phyloP scores from a whole-genome alignment of 1,140 invertebrate genomes.

The Eupristina koningsbergeri region DNA sequence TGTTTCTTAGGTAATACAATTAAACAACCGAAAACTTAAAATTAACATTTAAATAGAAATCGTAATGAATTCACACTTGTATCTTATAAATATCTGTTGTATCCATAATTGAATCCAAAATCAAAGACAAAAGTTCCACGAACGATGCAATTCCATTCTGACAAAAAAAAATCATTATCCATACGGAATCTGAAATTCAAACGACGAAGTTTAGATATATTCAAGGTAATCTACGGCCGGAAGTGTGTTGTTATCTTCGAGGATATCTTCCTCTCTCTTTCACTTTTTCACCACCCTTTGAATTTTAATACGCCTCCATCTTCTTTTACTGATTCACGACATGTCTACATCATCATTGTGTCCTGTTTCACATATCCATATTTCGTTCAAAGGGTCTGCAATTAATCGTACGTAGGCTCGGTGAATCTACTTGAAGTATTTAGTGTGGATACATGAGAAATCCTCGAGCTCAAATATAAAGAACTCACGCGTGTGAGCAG shows the following conservation, averaged over 20 bases:
- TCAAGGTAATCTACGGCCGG: background rate
- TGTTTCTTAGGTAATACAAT: slow-evolving; percentile 5
- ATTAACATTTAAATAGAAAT: slow-evolving; percentile 36
- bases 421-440: background rate
- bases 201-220: background rate
- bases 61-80: slow-evolving; percentile 28
- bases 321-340: slow-evolving; percentile 1
- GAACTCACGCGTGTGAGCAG: background rate
- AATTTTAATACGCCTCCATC: slow-evolving; percentile 9
- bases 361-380: background rate
- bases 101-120: background rate
- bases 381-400: background rate
- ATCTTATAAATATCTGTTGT: background rate
- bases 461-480: slow-evolving; percentile 1
- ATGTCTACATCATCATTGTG: slow-evolving; percentile 36
- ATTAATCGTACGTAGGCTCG: background rate
- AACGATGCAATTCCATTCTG: background rate
- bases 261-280: background rate
- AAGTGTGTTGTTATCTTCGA: background rate
- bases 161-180: slow-evolving; percentile 33
- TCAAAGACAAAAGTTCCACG: background rate
- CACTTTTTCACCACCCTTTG: background rate
- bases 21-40: slow-evolving; percentile 2
- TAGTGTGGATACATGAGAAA: background rate
- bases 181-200: slow-evolving; percentile 30